Conservation (phyloP, 2,113 vertebrate species). For the Todiramphus chloris region DNA sequence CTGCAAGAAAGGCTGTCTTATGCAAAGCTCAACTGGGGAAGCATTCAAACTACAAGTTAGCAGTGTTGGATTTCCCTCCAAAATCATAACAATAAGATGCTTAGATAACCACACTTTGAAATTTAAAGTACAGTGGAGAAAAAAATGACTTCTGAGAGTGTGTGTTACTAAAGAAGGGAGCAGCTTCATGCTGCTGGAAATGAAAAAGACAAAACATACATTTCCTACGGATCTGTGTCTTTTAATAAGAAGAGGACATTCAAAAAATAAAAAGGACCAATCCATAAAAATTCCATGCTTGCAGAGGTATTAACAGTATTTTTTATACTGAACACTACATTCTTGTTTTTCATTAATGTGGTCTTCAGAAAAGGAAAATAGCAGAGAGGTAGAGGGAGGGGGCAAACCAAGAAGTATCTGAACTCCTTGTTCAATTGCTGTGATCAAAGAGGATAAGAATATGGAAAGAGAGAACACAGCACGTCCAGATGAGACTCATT, state of each 20-base stretch:
- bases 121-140: background rate
- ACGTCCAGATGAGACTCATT: slow-evolving; percentile 17
- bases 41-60: background rate
- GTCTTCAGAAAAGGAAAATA: background rate
- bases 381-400: background rate
- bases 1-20: background rate
- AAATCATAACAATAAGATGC: background rate
- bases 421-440: background rate
- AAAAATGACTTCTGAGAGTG: background rate
- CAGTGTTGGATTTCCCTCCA: background rate
- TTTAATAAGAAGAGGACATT: background rate
- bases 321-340: background rate
- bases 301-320: background rate
- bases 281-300: background rate
- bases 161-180: background rate
- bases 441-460: slow-evolving; percentile 39
- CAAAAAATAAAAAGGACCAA: background rate
- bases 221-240: background rate
- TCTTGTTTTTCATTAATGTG: slow-evolving; percentile 28
- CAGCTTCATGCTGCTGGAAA: background rate
- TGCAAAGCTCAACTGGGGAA: background rate
- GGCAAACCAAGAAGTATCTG: background rate
- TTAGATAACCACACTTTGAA: background rate
- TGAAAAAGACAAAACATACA: background rate
- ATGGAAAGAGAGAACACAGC: slow-evolving; percentile 34